A percentile compares a stretch with the other conserved stretches of the same genome.
These are phyloP conservation scores for Antechinus stuartii DNA, from an alignment of 2,113 vertebrate species.

Conservation along the genomic window DNA sequence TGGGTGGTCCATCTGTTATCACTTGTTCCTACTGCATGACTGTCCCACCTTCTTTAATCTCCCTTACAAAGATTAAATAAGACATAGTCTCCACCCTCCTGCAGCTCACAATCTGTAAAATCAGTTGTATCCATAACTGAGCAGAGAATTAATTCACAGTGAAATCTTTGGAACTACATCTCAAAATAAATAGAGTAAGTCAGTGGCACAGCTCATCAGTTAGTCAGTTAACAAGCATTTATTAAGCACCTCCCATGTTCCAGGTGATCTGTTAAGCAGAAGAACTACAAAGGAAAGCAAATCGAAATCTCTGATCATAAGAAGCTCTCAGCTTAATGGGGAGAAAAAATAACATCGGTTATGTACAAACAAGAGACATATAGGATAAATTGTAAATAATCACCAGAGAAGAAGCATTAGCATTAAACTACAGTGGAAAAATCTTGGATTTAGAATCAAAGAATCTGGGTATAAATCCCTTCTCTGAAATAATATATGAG, in stretches of 20 bases:
- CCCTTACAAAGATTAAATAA: slow-evolving; percentile 5
- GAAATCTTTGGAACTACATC: neutral
- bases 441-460: neutral
- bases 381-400: neutral
- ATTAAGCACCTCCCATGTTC: neutral
- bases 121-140: neutral
- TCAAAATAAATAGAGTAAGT: neutral
- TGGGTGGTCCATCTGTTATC: slow-evolving; percentile 2
- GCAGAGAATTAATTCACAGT: neutral
- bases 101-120: neutral
- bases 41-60: slow-evolving; percentile 7
- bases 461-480: neutral
- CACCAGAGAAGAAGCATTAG: neutral
- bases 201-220: neutral
- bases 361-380: neutral
- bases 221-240: neutral
- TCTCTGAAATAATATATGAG: neutral
- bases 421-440: neutral
- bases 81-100: neutral
- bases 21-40: neutral
- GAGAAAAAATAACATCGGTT: neutral
- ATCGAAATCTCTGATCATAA: neutral
- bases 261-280: neutral
- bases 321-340: neutral
- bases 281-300: neutral